Evolutionary conservation across 2,797 vertebrate species (phyloP).

Genomic region (Aplochiton taeniatus): DNA sequence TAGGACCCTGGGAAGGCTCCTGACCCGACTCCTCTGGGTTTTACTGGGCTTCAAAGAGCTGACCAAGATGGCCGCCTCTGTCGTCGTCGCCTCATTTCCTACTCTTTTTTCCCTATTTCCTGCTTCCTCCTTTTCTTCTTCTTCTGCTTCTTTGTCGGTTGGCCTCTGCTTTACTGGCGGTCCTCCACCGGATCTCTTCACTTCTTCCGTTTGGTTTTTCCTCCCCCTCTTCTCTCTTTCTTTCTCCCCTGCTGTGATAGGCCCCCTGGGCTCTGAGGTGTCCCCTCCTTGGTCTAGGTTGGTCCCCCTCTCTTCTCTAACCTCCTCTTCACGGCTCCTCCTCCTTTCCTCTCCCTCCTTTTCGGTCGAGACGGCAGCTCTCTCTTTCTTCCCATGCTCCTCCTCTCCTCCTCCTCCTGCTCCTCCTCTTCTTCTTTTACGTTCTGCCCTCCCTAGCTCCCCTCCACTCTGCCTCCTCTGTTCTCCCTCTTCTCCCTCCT

Average conservation of each 20-base stretch:
- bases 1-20: constrained; percentile 72
- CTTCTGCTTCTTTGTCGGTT: constrained; percentile 6
- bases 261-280: too few species aligned
- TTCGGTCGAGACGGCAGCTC: too few species aligned
- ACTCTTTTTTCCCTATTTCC: background rate
- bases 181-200: background rate
- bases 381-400: background rate
- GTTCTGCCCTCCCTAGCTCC: too few species aligned
- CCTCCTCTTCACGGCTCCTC: background rate
- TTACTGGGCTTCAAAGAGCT: constrained; percentile 38
- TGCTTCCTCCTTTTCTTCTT: constrained; percentile 2
- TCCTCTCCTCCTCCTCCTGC: background rate
- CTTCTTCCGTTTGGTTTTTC: background rate
- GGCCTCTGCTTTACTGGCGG: background rate
- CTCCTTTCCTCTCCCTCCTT: background rate
- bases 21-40: constrained; percentile 73
- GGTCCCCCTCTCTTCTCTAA: constrained; percentile 5
- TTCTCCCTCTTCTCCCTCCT: constrained; percentile 19
- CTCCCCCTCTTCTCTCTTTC: background rate
- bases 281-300: background rate
- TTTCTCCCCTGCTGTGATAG: background rate
- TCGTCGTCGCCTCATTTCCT: background rate
- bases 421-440: constrained; percentile 7
- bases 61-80: background rate
- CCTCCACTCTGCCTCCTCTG: too few species aligned